Conservation (phyloP, 2,113 vertebrate genomes). For the Clinocottus analis region DNA sequence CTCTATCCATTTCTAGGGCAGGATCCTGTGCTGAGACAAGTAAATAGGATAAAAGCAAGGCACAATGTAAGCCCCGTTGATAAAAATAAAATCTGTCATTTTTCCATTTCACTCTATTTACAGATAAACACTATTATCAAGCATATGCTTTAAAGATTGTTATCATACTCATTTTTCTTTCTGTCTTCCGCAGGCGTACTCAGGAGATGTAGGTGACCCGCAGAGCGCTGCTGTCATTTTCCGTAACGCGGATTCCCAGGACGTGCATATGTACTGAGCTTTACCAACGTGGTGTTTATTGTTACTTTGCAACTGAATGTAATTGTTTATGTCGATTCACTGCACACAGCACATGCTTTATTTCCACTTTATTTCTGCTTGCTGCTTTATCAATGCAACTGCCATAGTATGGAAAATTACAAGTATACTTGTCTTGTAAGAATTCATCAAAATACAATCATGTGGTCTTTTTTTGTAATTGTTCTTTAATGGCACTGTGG, state of each 20-base stretch:
- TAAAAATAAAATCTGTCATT: background rate
- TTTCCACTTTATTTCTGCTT: background rate
- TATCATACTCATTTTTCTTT: background rate
- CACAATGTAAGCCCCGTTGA: conserved; percentile 55
- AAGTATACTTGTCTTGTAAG: background rate
- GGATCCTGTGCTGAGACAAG: conserved; percentile 21
- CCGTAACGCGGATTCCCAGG: conserved; percentile 50
- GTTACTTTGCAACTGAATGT: conserved; percentile 35
- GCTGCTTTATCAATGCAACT: background rate
- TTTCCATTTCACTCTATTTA: background rate
- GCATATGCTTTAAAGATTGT: background rate
- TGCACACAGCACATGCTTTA: background rate
- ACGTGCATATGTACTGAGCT: conserved; percentile 33
- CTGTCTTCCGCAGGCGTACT: conserved; percentile 44
- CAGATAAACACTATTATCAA: background rate
- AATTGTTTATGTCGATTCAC: conserved; percentile 1
- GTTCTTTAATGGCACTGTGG: background rate
- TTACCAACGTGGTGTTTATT: background rate
- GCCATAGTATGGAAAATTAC: background rate
- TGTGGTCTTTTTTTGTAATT: background rate
- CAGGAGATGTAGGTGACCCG: conserved; percentile 24
- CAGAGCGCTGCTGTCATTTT: conserved; percentile 54
- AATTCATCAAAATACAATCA: background rate
- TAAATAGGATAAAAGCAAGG: conserved; percentile 25
- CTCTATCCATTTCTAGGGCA: conserved; percentile 50